phyloP scores from a whole-genome alignment of 2,888 invertebrate genomes.

The Gerris lacustris region DNA sequence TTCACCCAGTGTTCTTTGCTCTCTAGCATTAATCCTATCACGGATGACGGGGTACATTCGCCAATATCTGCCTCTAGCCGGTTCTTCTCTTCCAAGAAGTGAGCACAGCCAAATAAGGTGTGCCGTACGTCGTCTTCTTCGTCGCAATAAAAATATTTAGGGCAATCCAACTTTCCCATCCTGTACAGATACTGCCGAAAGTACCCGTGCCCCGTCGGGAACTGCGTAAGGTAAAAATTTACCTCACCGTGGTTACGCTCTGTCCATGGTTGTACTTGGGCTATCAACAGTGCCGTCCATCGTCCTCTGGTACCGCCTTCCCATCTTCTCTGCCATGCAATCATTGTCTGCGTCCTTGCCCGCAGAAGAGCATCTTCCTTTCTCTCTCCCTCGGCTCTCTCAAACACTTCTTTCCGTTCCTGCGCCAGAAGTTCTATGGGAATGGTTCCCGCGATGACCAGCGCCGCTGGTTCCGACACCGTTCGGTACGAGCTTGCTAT shows the following conservation, averaged over 20 bases:
- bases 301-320: constrained; percentile 18
- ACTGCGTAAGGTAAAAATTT: no score
- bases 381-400: background rate
- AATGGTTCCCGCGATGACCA: constrained; percentile 32
- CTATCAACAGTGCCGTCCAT: constrained; percentile 27
- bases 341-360: constrained; percentile 13
- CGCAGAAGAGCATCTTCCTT: constrained; percentile 2
- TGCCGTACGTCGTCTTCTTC: no score
- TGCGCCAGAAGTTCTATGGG: constrained; percentile 28
- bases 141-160: no score
- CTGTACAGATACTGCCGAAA: constrained; percentile 24
- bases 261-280: constrained; percentile 24
- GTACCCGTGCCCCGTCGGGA: constrained; percentile 28
- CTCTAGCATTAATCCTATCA: no score
- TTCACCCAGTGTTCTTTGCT: no score
- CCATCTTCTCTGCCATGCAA: constrained; percentile 27
- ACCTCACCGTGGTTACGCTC: constrained; percentile 26
- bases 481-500: no score
- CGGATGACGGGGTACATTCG: no score
- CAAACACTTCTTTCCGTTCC: constrained; percentile 18
- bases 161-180: constrained; percentile 11
- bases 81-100: no score
- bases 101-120: no score
- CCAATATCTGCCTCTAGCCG: no score
- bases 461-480: no score